Evolutionary conservation across 2,797 vertebrate species (phyloP).

Genomic region (Catharus ustulatus): DNA sequence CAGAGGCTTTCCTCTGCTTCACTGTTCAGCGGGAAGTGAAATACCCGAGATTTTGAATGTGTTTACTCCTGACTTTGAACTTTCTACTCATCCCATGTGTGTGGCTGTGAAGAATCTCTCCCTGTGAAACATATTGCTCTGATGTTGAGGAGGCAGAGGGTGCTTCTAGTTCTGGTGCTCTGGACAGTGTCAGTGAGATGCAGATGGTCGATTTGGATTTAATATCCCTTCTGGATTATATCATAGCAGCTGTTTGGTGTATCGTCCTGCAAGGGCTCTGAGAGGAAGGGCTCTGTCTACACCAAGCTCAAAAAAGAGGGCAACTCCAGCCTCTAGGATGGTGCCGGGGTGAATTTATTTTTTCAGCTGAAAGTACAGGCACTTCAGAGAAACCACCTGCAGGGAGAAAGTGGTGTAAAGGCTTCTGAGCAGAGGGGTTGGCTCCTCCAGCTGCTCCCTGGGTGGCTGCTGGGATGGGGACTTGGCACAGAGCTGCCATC

Average conservation of each 20-base stretch:
- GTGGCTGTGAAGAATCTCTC: not conserved
- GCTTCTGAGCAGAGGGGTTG: not conserved
- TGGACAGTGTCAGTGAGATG: fast-evolving
- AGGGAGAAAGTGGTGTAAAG: not conserved
- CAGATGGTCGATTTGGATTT: not conserved
- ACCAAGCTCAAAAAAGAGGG: not conserved
- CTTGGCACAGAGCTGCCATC: not conserved
- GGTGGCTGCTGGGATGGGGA: not conserved
- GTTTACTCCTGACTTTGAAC: not conserved
- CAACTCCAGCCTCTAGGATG: not conserved
- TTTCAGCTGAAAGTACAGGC: not conserved
- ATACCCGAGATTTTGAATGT: not conserved
- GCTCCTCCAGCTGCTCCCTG: not conserved
- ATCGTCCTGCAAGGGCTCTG: not conserved
- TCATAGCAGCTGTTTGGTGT: not conserved
- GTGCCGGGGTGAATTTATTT: not conserved
- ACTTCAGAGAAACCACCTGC: not conserved
- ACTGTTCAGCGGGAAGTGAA: not conserved
- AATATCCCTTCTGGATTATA: not conserved
- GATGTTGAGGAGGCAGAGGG: not conserved
- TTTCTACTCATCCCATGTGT: not conserved
- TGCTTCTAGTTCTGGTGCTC: not conserved
- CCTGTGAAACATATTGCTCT: not conserved
- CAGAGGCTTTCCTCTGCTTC: not conserved
- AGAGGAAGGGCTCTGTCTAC: not conserved